Base-by-base conservation (phyloP, 2,113 vertebrate genomes). In the Crotophaga sulcirostris region DNA sequence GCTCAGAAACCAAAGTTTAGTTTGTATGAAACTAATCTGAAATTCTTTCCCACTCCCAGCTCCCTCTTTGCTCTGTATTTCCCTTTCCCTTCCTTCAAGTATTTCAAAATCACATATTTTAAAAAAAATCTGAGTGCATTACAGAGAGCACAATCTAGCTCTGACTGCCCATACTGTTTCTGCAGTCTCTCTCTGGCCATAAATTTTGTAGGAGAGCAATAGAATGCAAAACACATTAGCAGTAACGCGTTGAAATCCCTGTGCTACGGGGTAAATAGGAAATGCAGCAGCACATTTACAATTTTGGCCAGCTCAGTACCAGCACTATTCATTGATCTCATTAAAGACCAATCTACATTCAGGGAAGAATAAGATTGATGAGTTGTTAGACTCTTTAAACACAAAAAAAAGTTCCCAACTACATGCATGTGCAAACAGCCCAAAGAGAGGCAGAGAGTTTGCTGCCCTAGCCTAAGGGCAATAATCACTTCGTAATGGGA, bases 301-400 rank as follows among this genome's bases (percentile, higher is more conserved):
- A 89, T 91, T 95, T 96, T 95, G 94, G 95, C 94, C 95, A 80
- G 89, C 7, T 2, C 91, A 94, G 68, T 87, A 92, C 87, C 91
- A 77, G 81, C 86, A n/a, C 68, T 84, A 87, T 89, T 95, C 94
- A 95, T 94, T 95, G 96, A 96, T 97, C 94, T 96, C 94, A 96
- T 97, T 97, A 97, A 97, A 96, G 89, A 77, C 96, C 85, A 95
- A 94, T 93, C 91, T 97, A 95, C 94, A 95, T 97, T 97, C 94
- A 92, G 90, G 72, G 94, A 93, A 96, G 87, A 89, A 94, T 51
- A 93, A 96, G 94, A 93, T 68, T 92, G 93, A 96, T 93, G 89
- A 95, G 80, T 52, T 85, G 87, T 78, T 94, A 81, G 74, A 72
- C 33, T 89, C 87, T 94, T 93, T 68, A 92, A 94, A 78, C 73